A percentile compares a stretch with the other conserved stretches of the same genome.
These are phyloP conservation scores for Dioctria rufipes DNA, from an alignment of 2,888 invertebrate species.

Conservation along the genomic window DNA sequence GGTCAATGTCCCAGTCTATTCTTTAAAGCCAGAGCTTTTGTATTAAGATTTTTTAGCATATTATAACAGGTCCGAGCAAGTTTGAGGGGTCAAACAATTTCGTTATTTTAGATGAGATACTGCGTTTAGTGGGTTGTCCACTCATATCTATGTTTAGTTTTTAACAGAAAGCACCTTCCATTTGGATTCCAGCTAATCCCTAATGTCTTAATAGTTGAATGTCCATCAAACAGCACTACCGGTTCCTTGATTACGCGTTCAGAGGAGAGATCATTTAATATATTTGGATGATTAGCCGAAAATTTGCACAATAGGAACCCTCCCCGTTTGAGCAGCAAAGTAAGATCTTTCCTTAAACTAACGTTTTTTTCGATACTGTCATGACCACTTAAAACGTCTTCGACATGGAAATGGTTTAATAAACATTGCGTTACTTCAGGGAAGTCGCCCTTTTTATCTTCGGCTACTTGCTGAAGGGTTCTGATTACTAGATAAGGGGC, in stretches of 20 bases:
- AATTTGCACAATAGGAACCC: constrained; percentile 44
- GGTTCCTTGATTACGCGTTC: constrained; percentile 17
- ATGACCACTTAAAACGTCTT: too few species aligned
- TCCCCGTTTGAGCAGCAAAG: constrained; percentile 4
- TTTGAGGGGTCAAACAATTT: not conserved
- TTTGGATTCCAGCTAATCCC: not conserved
- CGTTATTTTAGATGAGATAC: not conserved
- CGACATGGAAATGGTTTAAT: too few species aligned
- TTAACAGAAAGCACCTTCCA: not conserved
- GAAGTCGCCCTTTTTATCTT: too few species aligned
- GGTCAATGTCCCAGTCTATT: not conserved
- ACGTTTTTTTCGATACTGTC: too few species aligned
- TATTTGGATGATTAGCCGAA: constrained; percentile 20
- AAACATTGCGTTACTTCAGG: constrained; percentile 50
- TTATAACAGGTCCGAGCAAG: not conserved
- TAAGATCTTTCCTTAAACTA: too few species aligned
- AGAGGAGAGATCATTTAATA: constrained; percentile 25
- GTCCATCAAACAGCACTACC: not conserved
- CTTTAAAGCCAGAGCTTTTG: not conserved
- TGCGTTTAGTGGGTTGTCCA: not conserved
- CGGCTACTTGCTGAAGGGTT: constrained; percentile 56
- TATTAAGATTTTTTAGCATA: not conserved
- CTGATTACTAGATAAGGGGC: constrained; percentile 59
- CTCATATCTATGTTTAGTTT: not conserved
- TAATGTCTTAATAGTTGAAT: not conserved